Percentiles rank a stretch among this genome's conserved stretches.
phyloP scores from a whole-genome alignment of 2,113 vertebrate species.

The Tetrax tetrax region DNA sequence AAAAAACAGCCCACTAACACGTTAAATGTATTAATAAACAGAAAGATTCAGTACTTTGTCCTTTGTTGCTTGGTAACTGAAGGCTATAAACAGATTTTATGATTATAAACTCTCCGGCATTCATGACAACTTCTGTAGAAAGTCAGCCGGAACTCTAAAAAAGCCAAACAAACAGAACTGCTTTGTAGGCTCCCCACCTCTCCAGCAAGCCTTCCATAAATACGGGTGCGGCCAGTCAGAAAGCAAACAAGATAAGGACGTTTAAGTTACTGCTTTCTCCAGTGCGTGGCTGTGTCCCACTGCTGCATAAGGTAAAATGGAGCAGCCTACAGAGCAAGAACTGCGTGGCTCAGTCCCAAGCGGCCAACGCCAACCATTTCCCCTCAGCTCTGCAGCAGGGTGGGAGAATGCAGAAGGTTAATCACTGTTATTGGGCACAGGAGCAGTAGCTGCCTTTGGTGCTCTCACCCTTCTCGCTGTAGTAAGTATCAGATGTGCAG shows the following conservation, averaged over 20 bases:
- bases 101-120: conserved; percentile 60
- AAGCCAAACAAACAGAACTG: background rate
- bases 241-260: background rate
- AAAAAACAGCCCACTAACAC: background rate
- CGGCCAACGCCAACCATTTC: accelerated
- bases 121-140: conserved; percentile 45
- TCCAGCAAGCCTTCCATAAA: background rate
- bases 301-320: background rate
- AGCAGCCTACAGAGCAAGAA: background rate
- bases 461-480: background rate
- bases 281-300: background rate
- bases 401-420: background rate
- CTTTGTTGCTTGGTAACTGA: conserved; percentile 75
- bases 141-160: conserved; percentile 24
- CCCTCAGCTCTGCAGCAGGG: accelerated
- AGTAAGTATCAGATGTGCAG: background rate
- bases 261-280: background rate
- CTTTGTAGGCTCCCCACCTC: background rate
- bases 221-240: background rate
- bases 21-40: conserved; percentile 12
- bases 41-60: conserved; percentile 74
- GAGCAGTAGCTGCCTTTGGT: background rate
- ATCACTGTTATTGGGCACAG: accelerated
- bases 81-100: conserved; percentile 75
- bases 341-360: accelerated